These are phyloP conservation scores for Rhagophthalmus giganteus DNA, from an alignment of 2,888 invertebrate species.

Conservation along the genomic window DNA sequence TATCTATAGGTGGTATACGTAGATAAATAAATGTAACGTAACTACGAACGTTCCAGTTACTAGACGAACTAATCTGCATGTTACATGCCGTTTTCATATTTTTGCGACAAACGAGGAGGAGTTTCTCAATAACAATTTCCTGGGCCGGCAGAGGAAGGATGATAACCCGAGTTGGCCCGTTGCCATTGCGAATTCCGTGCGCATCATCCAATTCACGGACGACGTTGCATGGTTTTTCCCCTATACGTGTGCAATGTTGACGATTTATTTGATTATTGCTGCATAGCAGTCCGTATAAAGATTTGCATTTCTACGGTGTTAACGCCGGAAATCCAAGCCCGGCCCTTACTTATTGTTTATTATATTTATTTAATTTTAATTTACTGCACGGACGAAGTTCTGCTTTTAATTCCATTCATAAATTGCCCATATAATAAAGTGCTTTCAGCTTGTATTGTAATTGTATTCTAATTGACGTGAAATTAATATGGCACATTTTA, in stretches of 20 bases:
- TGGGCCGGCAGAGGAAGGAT: constrained; percentile 20
- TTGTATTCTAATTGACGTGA: too few relatives aligned
- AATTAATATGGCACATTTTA: too few relatives aligned
- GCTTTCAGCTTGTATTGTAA: too few relatives aligned
- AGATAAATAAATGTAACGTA: too few relatives aligned
- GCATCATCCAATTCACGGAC: constrained; percentile 23
- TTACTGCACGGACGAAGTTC: not conserved
- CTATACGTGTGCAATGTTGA: constrained; percentile 32
- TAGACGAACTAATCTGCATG: too few relatives aligned
- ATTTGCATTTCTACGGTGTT: constrained; percentile 16
- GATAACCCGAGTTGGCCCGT: constrained; percentile 28
- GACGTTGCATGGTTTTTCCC: constrained; percentile 20
- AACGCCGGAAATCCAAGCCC: constrained; percentile 20
- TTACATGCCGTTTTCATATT: constrained; percentile 17
- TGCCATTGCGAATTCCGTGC: constrained; percentile 30
- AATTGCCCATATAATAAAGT: too few relatives aligned
- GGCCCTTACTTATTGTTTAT: constrained; percentile 11
- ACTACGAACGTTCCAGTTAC: too few relatives aligned
- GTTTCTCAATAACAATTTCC: constrained; percentile 28
- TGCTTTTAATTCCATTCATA: not conserved
- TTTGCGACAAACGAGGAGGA: constrained; percentile 20
- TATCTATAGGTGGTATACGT: too few relatives aligned
- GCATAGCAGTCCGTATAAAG: constrained; percentile 4
- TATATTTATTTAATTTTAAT: constrained; percentile 6
- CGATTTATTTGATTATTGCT: constrained; percentile 17